Conservation (phyloP, 2,113 vertebrate species). For the Motacilla tschutschensis region DNA sequence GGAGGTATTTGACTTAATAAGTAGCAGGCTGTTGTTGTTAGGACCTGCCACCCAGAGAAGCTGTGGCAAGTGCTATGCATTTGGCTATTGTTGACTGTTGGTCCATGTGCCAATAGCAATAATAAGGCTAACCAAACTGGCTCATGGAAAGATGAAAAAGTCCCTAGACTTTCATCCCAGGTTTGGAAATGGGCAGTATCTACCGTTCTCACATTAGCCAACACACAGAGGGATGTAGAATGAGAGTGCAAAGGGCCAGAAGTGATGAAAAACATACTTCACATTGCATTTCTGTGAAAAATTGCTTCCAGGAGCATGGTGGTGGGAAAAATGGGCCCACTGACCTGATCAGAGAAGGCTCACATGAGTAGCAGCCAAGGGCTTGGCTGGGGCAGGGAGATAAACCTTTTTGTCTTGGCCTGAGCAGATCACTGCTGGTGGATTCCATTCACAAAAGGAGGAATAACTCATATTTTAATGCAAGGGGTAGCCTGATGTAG, state of each 20-base stretch:
- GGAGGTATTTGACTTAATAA: not conserved
- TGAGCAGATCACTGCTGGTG: not conserved
- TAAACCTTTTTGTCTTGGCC: not conserved
- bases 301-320: not conserved
- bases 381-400: not conserved
- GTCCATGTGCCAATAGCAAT: not conserved
- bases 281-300: not conserved
- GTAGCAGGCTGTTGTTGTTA: not conserved
- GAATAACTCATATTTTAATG: not conserved
- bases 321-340: not conserved
- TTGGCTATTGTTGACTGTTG: not conserved
- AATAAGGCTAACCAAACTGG: not conserved
- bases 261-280: conserved; percentile 4
- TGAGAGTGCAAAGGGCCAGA: not conserved
- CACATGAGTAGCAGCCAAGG: not conserved
- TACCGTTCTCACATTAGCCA: not conserved
- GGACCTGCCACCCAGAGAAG: not conserved
- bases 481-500: not conserved
- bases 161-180: not conserved
- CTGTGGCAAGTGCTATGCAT: not conserved
- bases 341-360: not conserved
- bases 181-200: not conserved
- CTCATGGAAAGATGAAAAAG: not conserved
- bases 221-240: not conserved
- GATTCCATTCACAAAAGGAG: not conserved